Evolutionary conservation across 1,140 invertebrate species (phyloP), one percentile per base, ranked within the genome.

Genomic region (Araneus ventricosus): DNA sequence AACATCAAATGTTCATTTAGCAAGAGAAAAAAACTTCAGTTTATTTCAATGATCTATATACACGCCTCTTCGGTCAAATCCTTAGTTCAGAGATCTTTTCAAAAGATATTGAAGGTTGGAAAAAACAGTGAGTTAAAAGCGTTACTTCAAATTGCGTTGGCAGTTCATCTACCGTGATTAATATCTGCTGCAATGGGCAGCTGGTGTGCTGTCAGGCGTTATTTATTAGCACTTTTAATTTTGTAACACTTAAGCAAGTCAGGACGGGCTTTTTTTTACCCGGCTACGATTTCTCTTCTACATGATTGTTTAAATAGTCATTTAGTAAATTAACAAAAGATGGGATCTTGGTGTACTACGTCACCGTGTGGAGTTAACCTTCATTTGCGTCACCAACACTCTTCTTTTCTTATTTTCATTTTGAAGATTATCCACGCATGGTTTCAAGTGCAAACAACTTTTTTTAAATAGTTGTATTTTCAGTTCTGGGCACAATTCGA

Each of bases 221-320:
- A 85, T 85, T 85, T 85, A 85, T 85, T 85, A 57, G 20, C 41
- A 39, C 82, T 85, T 85, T 85, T 85, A 85, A 85, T 85, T 85
- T n/a, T 85, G n/a, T 6, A 67, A 27, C 63, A 67, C n/a, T 67
- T 27, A 67, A 67, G 8, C 24, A 67, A 67, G 63, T 67, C 63
- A 67, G 27, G 22, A 67, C n/a, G n/a, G 27, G 1, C 1, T n/a
- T 67, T 67, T 67, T 59, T 59, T n/a, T n/a, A n/a, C 5, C 10
- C 1, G 57, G 24, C 24, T 67, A 1, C 24, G 24, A 27, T 67
- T 67, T 67, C 63, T 67, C 27, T 67, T 27, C 63, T 30, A 30
- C 8, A 27, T 67, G 8, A n/a, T 27, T 67, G 27, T 67, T 67
- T n/a, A 67, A 67, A 67, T 10, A 67, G 24, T 67, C 63, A 22